Evolutionary conservation across 2,113 vertebrate genomes (phyloP), one percentile per base, ranked within the genome.

Genomic region (Tamias sibiricus): DNA sequence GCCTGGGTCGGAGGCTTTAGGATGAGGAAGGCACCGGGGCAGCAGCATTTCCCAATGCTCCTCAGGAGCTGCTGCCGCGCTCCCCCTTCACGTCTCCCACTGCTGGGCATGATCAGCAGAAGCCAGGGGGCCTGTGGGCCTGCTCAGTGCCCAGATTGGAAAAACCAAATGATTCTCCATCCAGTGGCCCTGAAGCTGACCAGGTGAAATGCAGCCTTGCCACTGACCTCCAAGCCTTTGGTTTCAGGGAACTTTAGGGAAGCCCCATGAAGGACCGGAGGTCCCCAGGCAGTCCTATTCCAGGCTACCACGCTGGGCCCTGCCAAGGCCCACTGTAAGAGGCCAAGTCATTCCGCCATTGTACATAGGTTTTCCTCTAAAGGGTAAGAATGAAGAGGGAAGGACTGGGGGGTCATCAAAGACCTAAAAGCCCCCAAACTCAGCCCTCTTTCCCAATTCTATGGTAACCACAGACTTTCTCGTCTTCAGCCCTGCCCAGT

Each of bases 401-500:
- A 57, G 76, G 30, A 8, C 0, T 1, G 2, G 35, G 37, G 30
- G 40, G 13, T 3, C 52, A 6, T n/a, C 26, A 40, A 35, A 81
- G 59, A 42, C 5, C 40, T 79, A 19, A 28, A 52, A 0, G 14
- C 30, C 49, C 52, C 86, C 35, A 12, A n/a, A 35, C 11, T 1
- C 59, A 75, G 26, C 16, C 42, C 14, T 62, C 28, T 10, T 17
- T 40, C 69, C 32, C 26, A 4, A 19, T 17, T 47, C 68, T 8
- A 2, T 0, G 10, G 19, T 35, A 24, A 24, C 0, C 4, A 75
- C 28, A 87, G 40, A 7, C 35, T 30, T 37, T 26, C 47, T 75
- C 4, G n/a, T 22, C 44, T 30, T n/a, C 30, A 14, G 32, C 26
- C 42, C 32, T 44, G 4, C 16, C 0, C 0, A 1, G 2, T 28